A percentile compares a stretch with the other conserved stretches of the same genome.
phyloP scores from a whole-genome alignment of 2,888 invertebrate species.

The Meganola albula region DNA sequence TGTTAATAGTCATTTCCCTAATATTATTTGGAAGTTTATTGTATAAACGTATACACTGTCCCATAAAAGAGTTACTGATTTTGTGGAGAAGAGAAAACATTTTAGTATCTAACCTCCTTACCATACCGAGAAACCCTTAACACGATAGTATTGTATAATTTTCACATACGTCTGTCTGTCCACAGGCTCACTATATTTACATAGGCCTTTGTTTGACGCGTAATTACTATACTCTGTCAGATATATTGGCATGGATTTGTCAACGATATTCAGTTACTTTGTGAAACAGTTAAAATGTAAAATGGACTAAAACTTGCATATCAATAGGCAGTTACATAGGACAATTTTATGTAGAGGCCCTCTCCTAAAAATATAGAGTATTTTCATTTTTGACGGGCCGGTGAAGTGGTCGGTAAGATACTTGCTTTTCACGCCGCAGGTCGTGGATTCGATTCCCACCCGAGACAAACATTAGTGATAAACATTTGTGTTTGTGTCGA shows the following conservation, averaged over 20 bases:
- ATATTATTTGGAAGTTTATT: too few relatives aligned
- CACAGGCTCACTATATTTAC: constrained; percentile 64
- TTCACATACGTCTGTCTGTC: constrained; percentile 71
- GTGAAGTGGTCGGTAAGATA: too few relatives aligned
- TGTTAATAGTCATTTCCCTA: too few relatives aligned
- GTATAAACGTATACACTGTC: too few relatives aligned
- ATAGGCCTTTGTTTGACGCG: constrained; percentile 65
- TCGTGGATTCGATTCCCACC: too few relatives aligned
- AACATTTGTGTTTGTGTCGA: too few relatives aligned
- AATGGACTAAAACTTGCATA: not conserved
- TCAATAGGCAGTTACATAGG: not conserved
- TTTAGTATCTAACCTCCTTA: constrained; percentile 11
- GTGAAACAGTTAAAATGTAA: constrained; percentile 9
- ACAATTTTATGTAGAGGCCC: not conserved
- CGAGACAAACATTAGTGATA: too few relatives aligned
- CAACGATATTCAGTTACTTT: constrained; percentile 49
- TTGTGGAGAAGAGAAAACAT: not conserved
- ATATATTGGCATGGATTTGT: constrained; percentile 51
- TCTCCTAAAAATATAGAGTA: not conserved
- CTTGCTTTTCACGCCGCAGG: too few relatives aligned
- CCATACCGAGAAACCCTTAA: constrained; percentile 24
- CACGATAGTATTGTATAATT: constrained; percentile 61
- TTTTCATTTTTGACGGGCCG: too few relatives aligned
- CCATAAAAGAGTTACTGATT: too few relatives aligned
- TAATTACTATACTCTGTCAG: constrained; percentile 49